Evolutionary conservation across 1,140 invertebrate genomes (phyloP), one percentile per base, ranked within the genome.

Genomic region (Antheraea pernyi): DNA sequence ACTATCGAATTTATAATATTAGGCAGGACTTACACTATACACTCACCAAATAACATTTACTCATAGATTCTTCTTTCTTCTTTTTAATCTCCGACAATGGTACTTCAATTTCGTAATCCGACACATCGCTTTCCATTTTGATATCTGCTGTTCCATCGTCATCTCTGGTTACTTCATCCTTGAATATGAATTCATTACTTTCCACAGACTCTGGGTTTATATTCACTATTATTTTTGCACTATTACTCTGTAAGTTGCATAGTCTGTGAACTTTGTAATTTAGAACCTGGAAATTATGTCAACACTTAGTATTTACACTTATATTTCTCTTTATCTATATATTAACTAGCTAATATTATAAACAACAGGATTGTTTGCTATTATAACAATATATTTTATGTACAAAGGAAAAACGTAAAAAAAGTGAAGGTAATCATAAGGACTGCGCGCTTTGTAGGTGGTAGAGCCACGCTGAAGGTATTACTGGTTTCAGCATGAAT

Each of bases 251-350:
- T 22, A 61, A 16, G 19, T 61, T 19, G 59, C 22, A 36, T 36
- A 61, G 19, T 61, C 30, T 61, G 59, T 36, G 59, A 11, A 61
- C 59, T 61, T 61, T 61, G 59, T 22, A 61, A 61, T 61, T 61
- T 19, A 61, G 3, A 3, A 22, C 19, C 59, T 61, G 59, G 59
- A 19, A 19, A 61, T 6, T 1, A 61, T 19, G 22, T 22, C 13
- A 53, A 53, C 6, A 30, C 22, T 30, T 30, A 30, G 1, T 30
- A 30, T 30, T 30, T 2, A 30, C 4, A n/a, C n/a, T n/a, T n/a
- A n/a, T n/a, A n/a, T 30, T 30, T 30, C 4, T 30, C 1, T 30
- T 1, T 30, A 1, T 30, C 4, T 30, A 30, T 30, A 2, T 30
- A 30, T 30, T 30, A 30, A 30, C 22, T 30, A n/a, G n/a, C n/a